Evolutionary conservation across 2,888 invertebrate species (phyloP), one percentile per base, ranked within the genome.

Genomic region (Leptinotarsa rubiginosa): DNA sequence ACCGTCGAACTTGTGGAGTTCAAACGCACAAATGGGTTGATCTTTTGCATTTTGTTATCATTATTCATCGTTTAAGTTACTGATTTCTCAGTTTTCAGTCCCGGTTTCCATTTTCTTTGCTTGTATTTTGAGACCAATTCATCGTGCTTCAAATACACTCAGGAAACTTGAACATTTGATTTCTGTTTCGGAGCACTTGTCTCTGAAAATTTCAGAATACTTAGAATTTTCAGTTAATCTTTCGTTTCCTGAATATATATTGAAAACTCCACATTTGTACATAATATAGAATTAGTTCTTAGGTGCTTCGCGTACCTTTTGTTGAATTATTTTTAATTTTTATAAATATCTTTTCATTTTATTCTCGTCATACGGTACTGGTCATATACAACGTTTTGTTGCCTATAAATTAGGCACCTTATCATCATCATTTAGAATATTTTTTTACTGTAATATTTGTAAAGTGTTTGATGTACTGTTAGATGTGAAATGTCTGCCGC

Each of bases 301-400:
- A 86, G 86, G 86, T 86, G 87, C 86, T 86, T 86, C 78, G 82
- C 80, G 86, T 86, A 86, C 85, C 85, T 86, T 82, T 85, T 84
- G 83, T 84, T 84, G 84, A 83, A 80, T 84, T 83, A 83, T 84
- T 85, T 84, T 82, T 84, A 84, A 82, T 84, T 83, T 83, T 83
- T 83, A 82, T 83, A 83, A 81, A 81, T 82, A 81, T 79, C 25
- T 62, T 62, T 31, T 85, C 82, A 84, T 84, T 83, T 82, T 83
- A 85, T 86, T 86, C 86, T 87, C 86, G 87, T 87, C 87, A 87
- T 85, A 81, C 84, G 87, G 87, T 87, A 86, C 87, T 87, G 87
- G 87, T 87, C 87, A 87, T 82, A 78, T 77, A 72, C 71, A 79
- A 80, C 80, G 81, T 82, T 82, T 78, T 80, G 76, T 80, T 80